Evolutionary conservation across 2,888 invertebrate species (phyloP).

Genomic region (Lasioglossum villosulum): DNA sequence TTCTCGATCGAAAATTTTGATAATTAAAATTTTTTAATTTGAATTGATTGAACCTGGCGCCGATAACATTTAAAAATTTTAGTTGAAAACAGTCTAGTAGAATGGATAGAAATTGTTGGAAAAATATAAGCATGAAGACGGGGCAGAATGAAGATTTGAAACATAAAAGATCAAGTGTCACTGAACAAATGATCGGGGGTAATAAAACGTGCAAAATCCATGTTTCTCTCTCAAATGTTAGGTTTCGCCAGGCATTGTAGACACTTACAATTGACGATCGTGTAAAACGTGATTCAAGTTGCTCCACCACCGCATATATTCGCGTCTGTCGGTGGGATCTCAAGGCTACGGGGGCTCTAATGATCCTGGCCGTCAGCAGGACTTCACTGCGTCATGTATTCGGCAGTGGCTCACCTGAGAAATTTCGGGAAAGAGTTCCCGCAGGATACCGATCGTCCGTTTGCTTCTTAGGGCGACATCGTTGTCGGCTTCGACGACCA

Average conservation of each 20-base stretch:
- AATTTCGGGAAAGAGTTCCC: slow-evolving; percentile 90
- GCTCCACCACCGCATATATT: background rate
- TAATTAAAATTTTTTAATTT: no score
- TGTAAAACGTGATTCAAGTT: background rate
- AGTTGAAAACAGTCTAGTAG: background rate
- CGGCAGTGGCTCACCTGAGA: slow-evolving; percentile 88
- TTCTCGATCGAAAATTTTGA: no score
- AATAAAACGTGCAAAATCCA: background rate
- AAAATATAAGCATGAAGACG: background rate
- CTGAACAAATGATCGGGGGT: background rate
- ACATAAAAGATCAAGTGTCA: background rate
- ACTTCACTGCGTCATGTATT: slow-evolving; percentile 55
- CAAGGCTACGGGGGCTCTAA: background rate
- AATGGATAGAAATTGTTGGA: background rate
- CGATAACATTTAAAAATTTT: no score
- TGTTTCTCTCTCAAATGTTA: background rate
- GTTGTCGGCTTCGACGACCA: slow-evolving; percentile 88
- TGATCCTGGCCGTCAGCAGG: slow-evolving; percentile 67
- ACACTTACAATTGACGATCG: background rate
- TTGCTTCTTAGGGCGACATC: slow-evolving; percentile 90
- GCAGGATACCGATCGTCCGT: slow-evolving; percentile 91
- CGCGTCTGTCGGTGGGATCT: background rate
- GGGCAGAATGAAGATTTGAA: background rate
- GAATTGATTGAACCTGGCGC: no score
- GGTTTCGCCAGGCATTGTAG: background rate